phyloP scores from a whole-genome alignment of 1,140 invertebrate genomes.

The Holotrichia oblita region DNA sequence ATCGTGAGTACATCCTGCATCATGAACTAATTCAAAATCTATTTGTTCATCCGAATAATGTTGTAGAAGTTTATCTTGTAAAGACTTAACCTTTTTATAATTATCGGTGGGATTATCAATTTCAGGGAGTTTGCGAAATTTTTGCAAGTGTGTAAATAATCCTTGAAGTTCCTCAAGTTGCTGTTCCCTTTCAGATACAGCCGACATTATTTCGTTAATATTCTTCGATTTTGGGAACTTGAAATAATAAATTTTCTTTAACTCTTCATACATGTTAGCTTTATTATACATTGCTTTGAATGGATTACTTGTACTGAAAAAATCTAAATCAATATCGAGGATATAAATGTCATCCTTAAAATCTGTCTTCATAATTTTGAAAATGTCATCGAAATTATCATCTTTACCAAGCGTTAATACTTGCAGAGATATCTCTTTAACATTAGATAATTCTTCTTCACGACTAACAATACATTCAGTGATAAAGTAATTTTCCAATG shows the following conservation, averaged over 20 bases:
- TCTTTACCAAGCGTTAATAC: conserved; percentile 70
- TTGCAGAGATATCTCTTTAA: conserved; percentile 66
- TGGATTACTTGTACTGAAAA: conserved; percentile 91
- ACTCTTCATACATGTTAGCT: conserved; percentile 73
- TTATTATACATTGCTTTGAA: conserved; percentile 77
- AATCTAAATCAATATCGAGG: conserved; percentile 92
- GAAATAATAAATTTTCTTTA: conserved; percentile 70
- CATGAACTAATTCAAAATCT: conserved; percentile 81
- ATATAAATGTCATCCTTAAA: conserved; percentile 67
- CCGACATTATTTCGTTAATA: conserved; percentile 61
- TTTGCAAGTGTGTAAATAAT: conserved; percentile 72
- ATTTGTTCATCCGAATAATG: conserved; percentile 70
- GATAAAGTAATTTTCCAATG: conserved; percentile 82
- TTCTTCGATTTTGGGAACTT: conserved; percentile 58
- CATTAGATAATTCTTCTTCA: conserved; percentile 66
- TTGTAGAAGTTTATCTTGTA: conserved; percentile 63
- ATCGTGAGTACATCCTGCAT: conserved; percentile 88
- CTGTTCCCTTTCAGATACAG: conserved; percentile 62
- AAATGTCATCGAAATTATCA: conserved; percentile 53
- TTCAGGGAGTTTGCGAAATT: conserved; percentile 63
- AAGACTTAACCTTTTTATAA: conserved; percentile 61
- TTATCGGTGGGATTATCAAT: conserved; percentile 41
- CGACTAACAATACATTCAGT: conserved; percentile 78
- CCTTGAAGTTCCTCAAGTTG: conserved; percentile 70
- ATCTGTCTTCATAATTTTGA: conserved; percentile 46